These are phyloP conservation scores for Epinephelus awoara DNA, from an alignment of 2,797 vertebrate species.

Conservation along the genomic window DNA sequence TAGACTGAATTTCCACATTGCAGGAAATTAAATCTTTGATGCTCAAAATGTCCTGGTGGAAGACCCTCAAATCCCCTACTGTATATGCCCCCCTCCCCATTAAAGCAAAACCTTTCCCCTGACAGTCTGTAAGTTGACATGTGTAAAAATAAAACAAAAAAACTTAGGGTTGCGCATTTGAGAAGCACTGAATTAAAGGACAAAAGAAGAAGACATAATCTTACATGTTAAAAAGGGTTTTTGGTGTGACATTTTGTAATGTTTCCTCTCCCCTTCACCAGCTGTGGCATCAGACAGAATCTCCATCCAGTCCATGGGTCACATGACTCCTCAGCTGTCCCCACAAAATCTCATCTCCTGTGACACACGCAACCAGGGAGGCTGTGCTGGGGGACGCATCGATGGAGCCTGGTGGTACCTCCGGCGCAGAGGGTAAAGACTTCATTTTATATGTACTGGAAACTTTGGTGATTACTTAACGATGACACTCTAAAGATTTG, in stretches of 20 bases:
- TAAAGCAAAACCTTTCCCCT: no score
- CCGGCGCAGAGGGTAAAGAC: conserved; percentile 89
- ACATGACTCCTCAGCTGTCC: conserved; percentile 95
- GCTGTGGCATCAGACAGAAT: conserved; percentile 97
- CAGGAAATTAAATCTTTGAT: no score
- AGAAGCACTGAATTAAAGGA: background rate
- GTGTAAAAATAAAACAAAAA: no score
- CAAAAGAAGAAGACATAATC: background rate
- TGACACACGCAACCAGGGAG: conserved; percentile 93
- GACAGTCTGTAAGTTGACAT: no score
- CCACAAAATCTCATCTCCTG: conserved; percentile 98
- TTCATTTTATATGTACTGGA: background rate
- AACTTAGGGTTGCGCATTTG: no score
- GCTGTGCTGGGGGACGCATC: conserved; percentile 91
- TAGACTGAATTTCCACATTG: no score
- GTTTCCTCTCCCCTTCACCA: conserved; percentile 54
- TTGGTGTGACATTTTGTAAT: background rate
- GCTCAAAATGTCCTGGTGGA: no score
- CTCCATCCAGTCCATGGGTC: conserved; percentile 98
- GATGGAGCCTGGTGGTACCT: conserved; percentile 98
- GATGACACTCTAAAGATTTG: background rate
- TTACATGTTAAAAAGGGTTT: background rate
- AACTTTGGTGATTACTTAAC: background rate
- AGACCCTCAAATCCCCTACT: no score
- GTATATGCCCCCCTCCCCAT: no score